Evolutionary conservation across 2,888 invertebrate genomes (phyloP).

Genomic region (Stegophylla sp.): DNA sequence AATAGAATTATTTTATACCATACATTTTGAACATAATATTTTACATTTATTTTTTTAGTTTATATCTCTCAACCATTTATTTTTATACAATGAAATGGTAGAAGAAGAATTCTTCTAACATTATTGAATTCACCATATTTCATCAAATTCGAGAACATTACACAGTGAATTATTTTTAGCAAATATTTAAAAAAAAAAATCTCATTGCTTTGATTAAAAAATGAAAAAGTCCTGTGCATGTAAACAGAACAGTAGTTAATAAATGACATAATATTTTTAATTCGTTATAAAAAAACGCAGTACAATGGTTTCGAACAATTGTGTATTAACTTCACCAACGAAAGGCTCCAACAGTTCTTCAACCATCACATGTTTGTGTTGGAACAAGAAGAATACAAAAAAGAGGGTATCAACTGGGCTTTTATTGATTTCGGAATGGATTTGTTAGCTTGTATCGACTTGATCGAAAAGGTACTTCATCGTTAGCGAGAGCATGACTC

Average conservation of each 20-base stretch:
- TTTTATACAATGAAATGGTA: too few species aligned
- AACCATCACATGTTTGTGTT: slow-evolving; percentile 99
- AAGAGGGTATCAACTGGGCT: slow-evolving; percentile 95
- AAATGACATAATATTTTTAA: neutral
- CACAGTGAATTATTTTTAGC: too few species aligned
- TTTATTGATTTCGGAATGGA: slow-evolving; percentile 99
- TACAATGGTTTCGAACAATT: slow-evolving; percentile 99
- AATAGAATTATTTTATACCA: too few species aligned
- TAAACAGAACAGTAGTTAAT: too few species aligned
- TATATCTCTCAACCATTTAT: neutral
- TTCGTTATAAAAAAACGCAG: slow-evolving; percentile 67
- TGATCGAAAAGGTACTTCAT: slow-evolving; percentile 87
- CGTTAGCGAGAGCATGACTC: neutral
- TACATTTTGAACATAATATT: too few species aligned
- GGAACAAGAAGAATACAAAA: slow-evolving; percentile 98
- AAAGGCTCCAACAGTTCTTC: slow-evolving; percentile 99
- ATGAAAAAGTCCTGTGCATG: too few species aligned
- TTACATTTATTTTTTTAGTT: neutral
- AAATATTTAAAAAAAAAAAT: too few species aligned
- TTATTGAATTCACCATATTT: too few species aligned
- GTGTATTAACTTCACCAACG: slow-evolving; percentile 99
- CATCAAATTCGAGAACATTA: too few species aligned
- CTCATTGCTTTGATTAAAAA: too few species aligned
- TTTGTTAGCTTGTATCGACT: slow-evolving; percentile 96
- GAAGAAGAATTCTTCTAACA: too few species aligned